These are phyloP conservation scores for Megaceryle maxima DNA, from an alignment of 2,113 vertebrate genomes.

Conservation along the genomic window DNA sequence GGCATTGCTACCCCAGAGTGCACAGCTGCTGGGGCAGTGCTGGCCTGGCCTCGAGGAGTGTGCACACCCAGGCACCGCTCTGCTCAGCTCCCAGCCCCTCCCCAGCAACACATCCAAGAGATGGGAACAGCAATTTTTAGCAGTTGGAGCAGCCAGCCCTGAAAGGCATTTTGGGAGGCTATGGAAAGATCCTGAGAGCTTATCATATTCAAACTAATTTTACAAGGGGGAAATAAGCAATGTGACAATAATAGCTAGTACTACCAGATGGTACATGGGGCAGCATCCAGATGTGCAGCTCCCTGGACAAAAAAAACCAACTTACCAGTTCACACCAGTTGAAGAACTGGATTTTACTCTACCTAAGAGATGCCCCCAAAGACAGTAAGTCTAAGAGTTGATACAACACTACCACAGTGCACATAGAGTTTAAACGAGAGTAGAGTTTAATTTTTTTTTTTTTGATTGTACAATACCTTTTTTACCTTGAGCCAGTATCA, in stretches of 20 bases:
- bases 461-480: conserved; percentile 77
- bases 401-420: not conserved
- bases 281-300: not conserved
- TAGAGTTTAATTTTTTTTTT: not conserved
- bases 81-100: not conserved
- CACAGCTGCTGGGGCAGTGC: not conserved
- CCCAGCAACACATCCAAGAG: not conserved
- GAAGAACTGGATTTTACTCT: not conserved
- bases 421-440: not conserved
- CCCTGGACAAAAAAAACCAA: not conserved
- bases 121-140: not conserved
- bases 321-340: not conserved
- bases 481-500: conserved; percentile 86
- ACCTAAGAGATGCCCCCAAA: not conserved
- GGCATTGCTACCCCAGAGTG: not conserved
- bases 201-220: not conserved
- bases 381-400: not conserved
- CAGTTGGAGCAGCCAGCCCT: not conserved
- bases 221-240: not conserved
- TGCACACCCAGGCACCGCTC: not conserved
- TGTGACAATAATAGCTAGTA: not conserved
- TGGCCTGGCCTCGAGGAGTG: not conserved
- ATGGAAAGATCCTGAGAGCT: not conserved
- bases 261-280: not conserved
- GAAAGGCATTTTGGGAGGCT: not conserved